phyloP scores from a whole-genome alignment of 2,113 vertebrate genomes.

The Corvus cornix region DNA sequence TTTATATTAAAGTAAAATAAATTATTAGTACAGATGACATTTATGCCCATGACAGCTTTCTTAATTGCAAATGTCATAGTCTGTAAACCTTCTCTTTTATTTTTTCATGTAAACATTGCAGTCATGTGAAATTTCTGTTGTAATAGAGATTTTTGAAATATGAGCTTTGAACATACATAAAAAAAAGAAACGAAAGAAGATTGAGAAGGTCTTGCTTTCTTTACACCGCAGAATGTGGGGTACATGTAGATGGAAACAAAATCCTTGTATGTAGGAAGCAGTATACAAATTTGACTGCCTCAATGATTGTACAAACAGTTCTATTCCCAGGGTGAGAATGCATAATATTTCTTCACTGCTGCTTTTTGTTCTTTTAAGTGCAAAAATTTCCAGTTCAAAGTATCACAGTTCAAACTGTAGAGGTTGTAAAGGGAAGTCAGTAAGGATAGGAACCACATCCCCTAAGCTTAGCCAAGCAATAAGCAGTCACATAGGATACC shows the following conservation, averaged over 20 bases:
- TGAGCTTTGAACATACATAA: background rate
- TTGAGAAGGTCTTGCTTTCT: background rate
- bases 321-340: background rate
- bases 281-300: background rate
- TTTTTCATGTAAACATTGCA: background rate
- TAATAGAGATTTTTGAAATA: background rate
- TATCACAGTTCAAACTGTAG: background rate
- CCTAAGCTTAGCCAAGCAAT: background rate
- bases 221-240: background rate
- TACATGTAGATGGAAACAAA: background rate
- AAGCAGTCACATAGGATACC: background rate
- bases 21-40: background rate
- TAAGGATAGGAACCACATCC: background rate
- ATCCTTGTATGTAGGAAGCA: background rate
- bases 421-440: background rate
- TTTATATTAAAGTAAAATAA: background rate
- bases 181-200: background rate
- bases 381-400: background rate
- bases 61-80: background rate
- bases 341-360: background rate
- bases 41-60: background rate
- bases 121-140: background rate
- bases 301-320: background rate
- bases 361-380: background rate
- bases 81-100: background rate